These are phyloP conservation scores for Formica aserva DNA, from an alignment of 2,888 invertebrate species.

Conservation along the genomic window DNA sequence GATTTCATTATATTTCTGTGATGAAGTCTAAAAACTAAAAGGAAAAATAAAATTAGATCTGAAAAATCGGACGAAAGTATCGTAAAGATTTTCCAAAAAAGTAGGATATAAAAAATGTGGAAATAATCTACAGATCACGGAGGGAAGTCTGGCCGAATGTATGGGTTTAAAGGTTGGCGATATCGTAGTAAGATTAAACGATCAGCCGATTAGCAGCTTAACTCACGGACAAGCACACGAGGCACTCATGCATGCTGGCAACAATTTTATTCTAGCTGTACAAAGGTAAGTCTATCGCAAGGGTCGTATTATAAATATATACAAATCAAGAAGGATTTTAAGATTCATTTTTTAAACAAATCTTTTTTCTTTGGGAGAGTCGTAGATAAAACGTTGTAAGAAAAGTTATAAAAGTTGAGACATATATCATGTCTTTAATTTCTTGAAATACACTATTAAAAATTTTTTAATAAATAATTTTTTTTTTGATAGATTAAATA, in stretches of 20 bases:
- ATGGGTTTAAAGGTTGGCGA: slow-evolving; percentile 95
- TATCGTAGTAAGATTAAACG: slow-evolving; percentile 92
- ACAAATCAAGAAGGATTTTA: background rate
- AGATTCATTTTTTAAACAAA: background rate
- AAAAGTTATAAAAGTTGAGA: background rate
- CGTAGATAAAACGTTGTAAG: background rate
- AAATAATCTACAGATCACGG: slow-evolving; percentile 89
- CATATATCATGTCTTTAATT: background rate
- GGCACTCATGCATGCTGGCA: slow-evolving; percentile 90
- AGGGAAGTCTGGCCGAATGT: slow-evolving; percentile 93
- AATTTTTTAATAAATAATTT: background rate
- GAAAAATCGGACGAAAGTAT: background rate
- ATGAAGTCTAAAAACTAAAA: background rate
- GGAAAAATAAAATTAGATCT: background rate
- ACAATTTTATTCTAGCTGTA: slow-evolving; percentile 90
- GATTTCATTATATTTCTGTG: background rate
- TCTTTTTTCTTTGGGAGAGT: background rate
- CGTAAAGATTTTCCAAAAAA: background rate
- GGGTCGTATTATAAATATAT: background rate
- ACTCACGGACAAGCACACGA: slow-evolving; percentile 93
- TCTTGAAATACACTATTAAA: background rate
- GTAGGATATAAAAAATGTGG: background rate
- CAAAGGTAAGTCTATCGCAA: slow-evolving; percentile 87
- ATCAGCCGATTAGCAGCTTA: slow-evolving; percentile 89
- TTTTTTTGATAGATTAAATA: background rate